These are phyloP conservation scores for Excalfactoria chinensis DNA, from an alignment of 2,113 vertebrate species.

Conservation along the genomic window DNA sequence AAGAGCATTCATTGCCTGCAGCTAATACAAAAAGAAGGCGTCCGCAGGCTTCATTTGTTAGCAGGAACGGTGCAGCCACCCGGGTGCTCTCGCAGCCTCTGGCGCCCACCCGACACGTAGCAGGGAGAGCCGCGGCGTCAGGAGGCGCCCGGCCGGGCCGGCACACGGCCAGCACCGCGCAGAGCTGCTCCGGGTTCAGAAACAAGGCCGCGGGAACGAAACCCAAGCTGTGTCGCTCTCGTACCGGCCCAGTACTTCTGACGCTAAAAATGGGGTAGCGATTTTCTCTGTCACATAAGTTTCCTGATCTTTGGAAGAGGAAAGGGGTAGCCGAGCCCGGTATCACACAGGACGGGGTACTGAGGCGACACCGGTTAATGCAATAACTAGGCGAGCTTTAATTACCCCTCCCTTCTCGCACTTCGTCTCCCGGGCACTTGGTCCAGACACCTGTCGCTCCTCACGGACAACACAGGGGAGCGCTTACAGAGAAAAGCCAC, in stretches of 20 bases:
- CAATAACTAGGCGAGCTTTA: neutral
- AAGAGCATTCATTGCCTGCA: neutral
- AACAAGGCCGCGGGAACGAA: neutral
- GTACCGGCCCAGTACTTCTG: neutral
- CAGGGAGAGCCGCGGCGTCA: no score
- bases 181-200: neutral
- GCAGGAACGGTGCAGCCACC: no score
- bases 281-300: neutral
- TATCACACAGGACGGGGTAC: rapidly evolving
- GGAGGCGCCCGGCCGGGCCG: no score
- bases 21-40: neutral
- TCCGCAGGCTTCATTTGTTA: neutral
- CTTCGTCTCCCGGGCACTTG: no score
- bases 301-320: neutral
- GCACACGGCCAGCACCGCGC: no score
- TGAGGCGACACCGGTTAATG: neutral
- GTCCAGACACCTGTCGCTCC: neutral
- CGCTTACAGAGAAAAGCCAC: neutral
- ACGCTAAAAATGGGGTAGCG: neutral
- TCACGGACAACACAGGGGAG: no score
- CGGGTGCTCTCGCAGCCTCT: no score
- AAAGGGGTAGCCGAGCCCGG: neutral
- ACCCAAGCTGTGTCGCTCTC: rapidly evolving
- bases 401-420: neutral
- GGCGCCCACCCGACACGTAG: no score